A percentile compares a stretch with the other conserved stretches of the same genome.
These are phyloP conservation scores for Coremacera marginata DNA, from an alignment of 2,888 invertebrate genomes.

Conservation along the genomic window DNA sequence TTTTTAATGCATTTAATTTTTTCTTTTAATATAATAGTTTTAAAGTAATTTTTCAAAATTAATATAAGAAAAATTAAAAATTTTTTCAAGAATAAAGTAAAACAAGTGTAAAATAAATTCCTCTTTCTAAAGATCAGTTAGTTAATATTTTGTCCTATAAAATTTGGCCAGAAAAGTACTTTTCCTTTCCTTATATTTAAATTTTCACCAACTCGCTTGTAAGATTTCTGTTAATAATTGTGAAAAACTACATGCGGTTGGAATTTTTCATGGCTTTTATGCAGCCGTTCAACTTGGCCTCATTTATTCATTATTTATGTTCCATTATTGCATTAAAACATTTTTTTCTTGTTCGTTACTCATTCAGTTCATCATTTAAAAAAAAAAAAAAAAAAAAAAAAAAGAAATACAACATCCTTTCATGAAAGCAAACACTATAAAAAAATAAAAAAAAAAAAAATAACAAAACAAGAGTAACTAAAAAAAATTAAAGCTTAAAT, in stretches of 20 bases:
- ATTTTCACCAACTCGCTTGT: too few species aligned
- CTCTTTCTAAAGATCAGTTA: neutral
- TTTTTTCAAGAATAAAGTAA: too few species aligned
- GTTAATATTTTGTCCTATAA: neutral
- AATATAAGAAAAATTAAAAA: too few species aligned
- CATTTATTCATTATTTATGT: slow-evolving; percentile 9
- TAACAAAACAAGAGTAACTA: neutral
- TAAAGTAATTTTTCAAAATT: too few species aligned
- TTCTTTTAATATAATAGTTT: too few species aligned
- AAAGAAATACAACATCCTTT: slow-evolving; percentile 12
- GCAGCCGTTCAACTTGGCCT: slow-evolving; percentile 27
- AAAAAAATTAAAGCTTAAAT: neutral
- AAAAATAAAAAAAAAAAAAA: neutral
- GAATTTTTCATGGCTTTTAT: neutral
- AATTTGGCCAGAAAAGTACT: neutral
- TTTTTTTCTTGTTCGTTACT: neutral
- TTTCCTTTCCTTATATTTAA: neutral
- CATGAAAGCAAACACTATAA: neutral
- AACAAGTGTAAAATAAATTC: too few species aligned
- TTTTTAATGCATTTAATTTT: too few species aligned
- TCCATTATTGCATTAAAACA: slow-evolving; percentile 25
- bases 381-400: neutral
- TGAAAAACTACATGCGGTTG: neutral
- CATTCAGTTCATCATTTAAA: neutral
- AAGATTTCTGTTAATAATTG: too few species aligned